These are phyloP conservation scores for Mellivora capensis DNA, from an alignment of 2,113 vertebrate genomes.

Conservation along the genomic window DNA sequence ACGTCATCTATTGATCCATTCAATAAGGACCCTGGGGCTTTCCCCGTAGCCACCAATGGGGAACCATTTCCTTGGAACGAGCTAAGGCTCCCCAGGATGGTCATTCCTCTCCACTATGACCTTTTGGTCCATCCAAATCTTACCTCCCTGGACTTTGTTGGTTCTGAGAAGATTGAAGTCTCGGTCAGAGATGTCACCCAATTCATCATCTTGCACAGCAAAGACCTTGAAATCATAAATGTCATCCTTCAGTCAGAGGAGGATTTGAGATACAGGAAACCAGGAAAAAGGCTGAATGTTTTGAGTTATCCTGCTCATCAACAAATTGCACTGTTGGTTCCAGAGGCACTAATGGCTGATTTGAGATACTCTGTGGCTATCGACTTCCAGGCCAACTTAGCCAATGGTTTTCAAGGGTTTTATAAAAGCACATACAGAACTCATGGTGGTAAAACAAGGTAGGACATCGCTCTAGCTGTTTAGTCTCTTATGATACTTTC, in stretches of 20 bases:
- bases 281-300: slow-evolving; percentile 2
- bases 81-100: slow-evolving; percentile 19
- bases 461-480: not conserved
- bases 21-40: not conserved
- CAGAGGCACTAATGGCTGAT: slow-evolving; percentile 1
- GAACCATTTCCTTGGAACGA: slow-evolving; percentile 61
- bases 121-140: slow-evolving; percentile 57
- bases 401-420: slow-evolving; percentile 61
- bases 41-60: not conserved
- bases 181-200: slow-evolving; percentile 44
- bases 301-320: slow-evolving; percentile 56
- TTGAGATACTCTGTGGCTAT: slow-evolving; percentile 40
- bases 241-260: slow-evolving; percentile 44
- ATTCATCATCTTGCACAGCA: slow-evolving; percentile 68
- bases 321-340: slow-evolving; percentile 63
- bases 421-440: slow-evolving; percentile 64
- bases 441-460: slow-evolving; percentile 63
- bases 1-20: not conserved
- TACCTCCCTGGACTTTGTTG: slow-evolving; percentile 62
- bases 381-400: slow-evolving; percentile 56
- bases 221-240: slow-evolving; percentile 49
- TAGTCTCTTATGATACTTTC: not conserved
- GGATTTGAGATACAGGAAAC: not conserved
- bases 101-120: slow-evolving; percentile 45
- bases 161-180: slow-evolving; percentile 50